Evolutionary conservation across 2,888 invertebrate species (phyloP).

Genomic region (Hypomecis punctinalis): DNA sequence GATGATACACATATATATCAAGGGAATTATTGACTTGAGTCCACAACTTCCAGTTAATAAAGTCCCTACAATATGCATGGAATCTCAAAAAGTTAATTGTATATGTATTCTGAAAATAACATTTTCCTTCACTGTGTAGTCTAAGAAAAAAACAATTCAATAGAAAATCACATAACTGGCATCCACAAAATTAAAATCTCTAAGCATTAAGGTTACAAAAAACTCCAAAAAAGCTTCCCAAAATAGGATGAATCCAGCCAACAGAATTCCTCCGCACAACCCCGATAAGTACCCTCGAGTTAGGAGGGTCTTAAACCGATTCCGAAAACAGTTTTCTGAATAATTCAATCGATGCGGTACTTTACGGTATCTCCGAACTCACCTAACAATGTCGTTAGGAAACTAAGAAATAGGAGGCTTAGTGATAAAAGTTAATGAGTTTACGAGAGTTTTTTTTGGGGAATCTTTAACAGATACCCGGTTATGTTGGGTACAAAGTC

Average conservation of each 20-base stretch:
- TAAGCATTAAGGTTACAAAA: not conserved
- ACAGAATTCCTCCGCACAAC: constrained; percentile 8
- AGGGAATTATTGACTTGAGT: no score
- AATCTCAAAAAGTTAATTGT: no score
- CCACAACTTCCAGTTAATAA: no score
- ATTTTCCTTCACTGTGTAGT: no score
- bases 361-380: constrained; percentile 13
- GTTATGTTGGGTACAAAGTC: no score
- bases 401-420: constrained; percentile 2
- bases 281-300: constrained; percentile 26
- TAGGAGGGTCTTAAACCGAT: constrained; percentile 30
- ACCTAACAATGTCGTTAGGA: constrained; percentile 28
- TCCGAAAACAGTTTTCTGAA: constrained; percentile 36
- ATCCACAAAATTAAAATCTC: no score
- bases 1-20: no score
- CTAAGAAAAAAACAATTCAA: no score
- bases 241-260: constrained; percentile 10
- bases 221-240: not conserved
- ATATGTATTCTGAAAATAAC: no score
- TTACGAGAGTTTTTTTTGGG: not conserved
- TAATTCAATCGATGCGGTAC: constrained; percentile 36
- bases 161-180: no score
- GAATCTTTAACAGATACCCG: no score
- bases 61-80: no score
- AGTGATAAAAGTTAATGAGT: not conserved